A percentile compares a stretch with the other conserved stretches of the same genome.
Evolutionary conservation across 2,797 vertebrate species (phyloP).

Genomic region (Propithecus deckenii): DNA sequence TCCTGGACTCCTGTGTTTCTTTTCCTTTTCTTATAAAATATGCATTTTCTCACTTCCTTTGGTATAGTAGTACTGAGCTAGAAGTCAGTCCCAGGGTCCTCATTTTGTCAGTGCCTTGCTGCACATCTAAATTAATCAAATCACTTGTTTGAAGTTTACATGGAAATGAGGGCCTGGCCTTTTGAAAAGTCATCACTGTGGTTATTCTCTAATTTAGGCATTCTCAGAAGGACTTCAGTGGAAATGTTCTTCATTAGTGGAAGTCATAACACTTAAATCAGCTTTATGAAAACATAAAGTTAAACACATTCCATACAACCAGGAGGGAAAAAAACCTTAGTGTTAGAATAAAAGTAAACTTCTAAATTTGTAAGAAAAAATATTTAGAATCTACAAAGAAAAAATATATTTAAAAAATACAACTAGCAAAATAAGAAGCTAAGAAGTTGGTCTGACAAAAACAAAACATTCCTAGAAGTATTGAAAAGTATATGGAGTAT

Average conservation of each 20-base stretch:
- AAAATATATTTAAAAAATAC: background rate
- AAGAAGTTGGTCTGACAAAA: conserved; percentile 20
- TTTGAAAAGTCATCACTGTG: background rate
- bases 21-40: background rate
- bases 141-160: background rate
- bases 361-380: background rate
- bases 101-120: background rate
- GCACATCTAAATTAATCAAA: background rate
- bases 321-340: background rate
- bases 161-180: background rate
- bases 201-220: conserved; percentile 11
- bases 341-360: conserved; percentile 1
- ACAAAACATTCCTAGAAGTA: background rate
- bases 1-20: background rate
- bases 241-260: background rate
- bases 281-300: conserved; percentile 17
- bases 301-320: background rate
- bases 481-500: background rate
- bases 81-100: background rate
- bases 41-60: background rate
- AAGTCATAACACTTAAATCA: conserved; percentile 11
- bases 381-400: background rate
- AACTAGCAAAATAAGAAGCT: background rate
- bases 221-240: conserved; percentile 42
- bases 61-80: background rate